phyloP scores from a whole-genome alignment of 2,888 invertebrate species.

The Neuroscelio doddi region DNA sequence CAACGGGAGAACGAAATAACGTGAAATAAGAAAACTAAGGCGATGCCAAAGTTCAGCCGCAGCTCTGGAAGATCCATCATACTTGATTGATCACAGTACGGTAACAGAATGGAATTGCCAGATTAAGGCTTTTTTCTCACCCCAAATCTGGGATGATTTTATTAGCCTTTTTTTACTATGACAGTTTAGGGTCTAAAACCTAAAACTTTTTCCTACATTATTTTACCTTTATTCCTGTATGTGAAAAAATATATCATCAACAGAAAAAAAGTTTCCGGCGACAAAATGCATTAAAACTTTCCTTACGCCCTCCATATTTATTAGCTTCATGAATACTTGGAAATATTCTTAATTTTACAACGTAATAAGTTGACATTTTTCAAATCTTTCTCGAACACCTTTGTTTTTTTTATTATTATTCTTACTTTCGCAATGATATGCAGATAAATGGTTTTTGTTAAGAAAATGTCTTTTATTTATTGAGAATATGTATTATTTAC shows the following conservation, averaged over 20 bases:
- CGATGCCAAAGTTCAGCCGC: slow-evolving; percentile 4
- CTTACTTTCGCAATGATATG: no score
- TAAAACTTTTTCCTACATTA: slow-evolving; percentile 34
- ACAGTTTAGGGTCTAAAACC: slow-evolving; percentile 30
- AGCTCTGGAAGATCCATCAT: slow-evolving; percentile 35
- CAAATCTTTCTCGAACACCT: slow-evolving; percentile 33
- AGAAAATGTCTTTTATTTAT: no score
- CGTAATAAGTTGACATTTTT: slow-evolving; percentile 32
- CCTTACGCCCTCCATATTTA: slow-evolving; percentile 41
- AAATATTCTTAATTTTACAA: slow-evolving; percentile 38
- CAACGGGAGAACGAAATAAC: slow-evolving; percentile 17
- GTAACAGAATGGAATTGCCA: slow-evolving; percentile 33
- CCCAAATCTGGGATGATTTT: slow-evolving; percentile 36
- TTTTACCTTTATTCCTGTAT: slow-evolving; percentile 37
- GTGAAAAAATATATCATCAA: slow-evolving; percentile 32
- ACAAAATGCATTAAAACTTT: slow-evolving; percentile 43
- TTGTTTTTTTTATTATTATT: no score
- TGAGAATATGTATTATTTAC: no score
- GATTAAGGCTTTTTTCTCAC: slow-evolving; percentile 28
- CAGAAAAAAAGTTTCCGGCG: slow-evolving; percentile 29
- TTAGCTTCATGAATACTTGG: slow-evolving; percentile 42
- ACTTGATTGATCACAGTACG: slow-evolving; percentile 43
- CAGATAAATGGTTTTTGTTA: no score
- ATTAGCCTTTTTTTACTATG: slow-evolving; percentile 25
- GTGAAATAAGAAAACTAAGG: slow-evolving; percentile 20